Evolutionary conservation across 1,140 invertebrate genomes (phyloP).

Genomic region (Melitaea cinxia): DNA sequence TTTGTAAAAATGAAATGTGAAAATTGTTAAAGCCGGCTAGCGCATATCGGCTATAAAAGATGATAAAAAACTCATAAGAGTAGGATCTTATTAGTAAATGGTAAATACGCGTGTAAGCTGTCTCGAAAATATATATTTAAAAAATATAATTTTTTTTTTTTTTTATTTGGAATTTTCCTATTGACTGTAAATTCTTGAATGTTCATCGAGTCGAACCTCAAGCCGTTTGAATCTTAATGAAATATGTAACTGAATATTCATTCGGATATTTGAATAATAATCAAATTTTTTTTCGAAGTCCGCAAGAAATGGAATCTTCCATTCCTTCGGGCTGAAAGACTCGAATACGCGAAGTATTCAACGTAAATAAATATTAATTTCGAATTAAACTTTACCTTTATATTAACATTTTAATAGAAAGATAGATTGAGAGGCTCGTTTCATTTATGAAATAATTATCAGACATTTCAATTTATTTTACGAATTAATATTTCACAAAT

Average conservation of each 20-base stretch:
- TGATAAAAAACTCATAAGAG: no score
- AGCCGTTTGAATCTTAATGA: conserved; percentile 27
- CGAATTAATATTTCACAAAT: no score
- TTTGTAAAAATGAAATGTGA: no score
- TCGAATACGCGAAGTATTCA: conserved; percentile 1
- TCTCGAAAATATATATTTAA: not conserved
- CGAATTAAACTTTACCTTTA: not conserved
- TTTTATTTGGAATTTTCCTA: no score
- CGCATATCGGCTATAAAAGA: no score
- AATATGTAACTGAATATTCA: conserved; percentile 38
- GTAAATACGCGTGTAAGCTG: no score
- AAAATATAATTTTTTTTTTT: not conserved
- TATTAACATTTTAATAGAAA: not conserved
- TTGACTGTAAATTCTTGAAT: conserved; percentile 19
- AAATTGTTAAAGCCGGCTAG: no score
- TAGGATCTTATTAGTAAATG: no score
- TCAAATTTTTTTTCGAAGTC: conserved; percentile 27
- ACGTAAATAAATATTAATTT: conserved; percentile 12
- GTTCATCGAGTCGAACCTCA: conserved; percentile 15
- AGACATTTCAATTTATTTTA: not conserved
- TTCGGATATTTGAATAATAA: conserved; percentile 38
- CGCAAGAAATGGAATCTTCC: conserved; percentile 12
- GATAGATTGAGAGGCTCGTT: not conserved
- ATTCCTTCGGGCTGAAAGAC: not conserved
- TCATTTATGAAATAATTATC: not conserved